Base-by-base conservation (phyloP, 2,888 invertebrate species). In the Apamea sordens region DNA sequence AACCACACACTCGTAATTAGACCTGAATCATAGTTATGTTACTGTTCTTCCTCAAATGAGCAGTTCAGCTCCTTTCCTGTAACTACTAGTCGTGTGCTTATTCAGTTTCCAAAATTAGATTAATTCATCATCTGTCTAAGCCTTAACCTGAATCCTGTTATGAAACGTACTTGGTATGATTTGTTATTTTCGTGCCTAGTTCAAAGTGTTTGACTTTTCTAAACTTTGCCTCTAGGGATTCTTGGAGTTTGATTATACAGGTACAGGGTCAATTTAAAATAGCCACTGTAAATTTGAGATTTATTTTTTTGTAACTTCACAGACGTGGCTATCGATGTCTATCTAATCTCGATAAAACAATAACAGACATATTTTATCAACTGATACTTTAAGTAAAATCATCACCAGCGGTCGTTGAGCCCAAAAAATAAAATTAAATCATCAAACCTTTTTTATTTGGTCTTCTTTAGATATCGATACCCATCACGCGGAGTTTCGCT, bases 21-120 rank as follows among this genome's bases (percentile, higher is more conserved):
- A 28, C 56, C 73, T 73, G 44, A 69, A 44, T 84, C 85, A 80
- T 73, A 68, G 13, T 69, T 41, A 50, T 44, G 44, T 71, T 59
- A 41, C 32, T 72, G 53, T 73, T 84, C 15, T 44, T 67, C 53
- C 28, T 63, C 56, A 28, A 61, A 36, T 24, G 10, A 53, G 13
- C 18, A 15, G 56, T 82, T 44, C 24, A 2, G 24, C 47, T 7
- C 64, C 18, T 67, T 80, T 50, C 21, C 53, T 67, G 70, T 47
- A 21, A 50, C 32, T 65, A 63, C 32, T 44, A 53, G 15, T 24
- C 59, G 21, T 71, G 61, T 47, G 69, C 77, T 65, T 61, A 71
- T 79, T 84, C 67, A 32, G 53, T 79, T 68, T 63, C 44, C 24
- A 24, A 56, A 82, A 79, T 84, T 79, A 79, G 71, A 72, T 81